Evolutionary conservation across 2,113 vertebrate species (phyloP).

Genomic region (Microcebus murinus): DNA sequence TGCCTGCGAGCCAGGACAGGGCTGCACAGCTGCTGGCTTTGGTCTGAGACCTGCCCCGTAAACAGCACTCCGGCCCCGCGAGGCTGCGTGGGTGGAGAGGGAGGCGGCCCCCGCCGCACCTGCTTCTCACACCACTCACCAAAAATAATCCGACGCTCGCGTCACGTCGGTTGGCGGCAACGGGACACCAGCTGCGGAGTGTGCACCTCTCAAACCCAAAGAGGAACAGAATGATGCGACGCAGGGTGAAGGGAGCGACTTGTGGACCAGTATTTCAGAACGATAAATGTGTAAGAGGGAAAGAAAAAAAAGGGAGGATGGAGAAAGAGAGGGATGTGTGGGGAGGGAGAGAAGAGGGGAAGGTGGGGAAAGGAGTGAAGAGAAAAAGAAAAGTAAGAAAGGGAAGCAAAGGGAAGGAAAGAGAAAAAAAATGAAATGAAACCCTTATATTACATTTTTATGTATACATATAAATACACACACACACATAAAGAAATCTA

Average conservation of each 20-base stretch:
- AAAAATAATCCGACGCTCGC: slow-evolving; percentile 44
- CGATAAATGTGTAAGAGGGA: not conserved
- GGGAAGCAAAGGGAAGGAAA: not conserved
- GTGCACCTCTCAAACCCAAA: not conserved
- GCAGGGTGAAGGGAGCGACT: not conserved
- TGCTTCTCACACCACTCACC: slow-evolving; percentile 32
- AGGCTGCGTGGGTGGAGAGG: not conserved
- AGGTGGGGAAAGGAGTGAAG: too few relatives aligned
- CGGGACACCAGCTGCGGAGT: slow-evolving; percentile 32
- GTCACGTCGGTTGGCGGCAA: not conserved
- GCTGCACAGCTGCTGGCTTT: not conserved
- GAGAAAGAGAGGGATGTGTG: rapidly evolving
- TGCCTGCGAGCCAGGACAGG: not conserved
- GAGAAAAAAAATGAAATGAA: not conserved
- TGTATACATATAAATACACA: not conserved
- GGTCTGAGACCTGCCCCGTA: not conserved
- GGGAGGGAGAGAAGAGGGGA: rapidly evolving
- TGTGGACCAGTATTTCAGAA: not conserved
- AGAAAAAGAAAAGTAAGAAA: not conserved
- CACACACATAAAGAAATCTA: not conserved
- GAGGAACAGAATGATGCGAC: not conserved
- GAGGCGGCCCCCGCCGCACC: not conserved
- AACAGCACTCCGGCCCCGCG: not conserved
- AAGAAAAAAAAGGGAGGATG: rapidly evolving
- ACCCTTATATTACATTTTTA: too few relatives aligned